phyloP scores from a whole-genome alignment of 2,888 invertebrate genomes.

The Cosmorhoe ocellata region DNA sequence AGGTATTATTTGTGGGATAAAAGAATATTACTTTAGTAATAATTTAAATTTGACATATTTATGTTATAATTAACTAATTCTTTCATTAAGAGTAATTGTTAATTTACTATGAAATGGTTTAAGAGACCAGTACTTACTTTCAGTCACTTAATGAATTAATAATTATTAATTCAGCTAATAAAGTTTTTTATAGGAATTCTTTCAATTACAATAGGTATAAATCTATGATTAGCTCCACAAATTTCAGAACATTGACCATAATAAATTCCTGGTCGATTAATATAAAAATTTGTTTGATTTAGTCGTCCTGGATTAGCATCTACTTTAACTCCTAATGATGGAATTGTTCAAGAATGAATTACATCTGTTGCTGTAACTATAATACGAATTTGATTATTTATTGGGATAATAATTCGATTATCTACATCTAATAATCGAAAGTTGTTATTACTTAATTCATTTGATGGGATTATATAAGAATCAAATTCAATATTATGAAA shows the following conservation, averaged over 20 bases:
- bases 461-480: slow-evolving; percentile 80
- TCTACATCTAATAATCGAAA: slow-evolving; percentile 85
- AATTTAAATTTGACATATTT: slow-evolving; percentile 87
- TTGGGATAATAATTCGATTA: slow-evolving; percentile 83
- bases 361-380: slow-evolving; percentile 85
- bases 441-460: slow-evolving; percentile 58
- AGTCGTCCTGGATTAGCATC: slow-evolving; percentile 85
- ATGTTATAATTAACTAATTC: slow-evolving; percentile 81
- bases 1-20: slow-evolving; percentile 87
- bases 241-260: slow-evolving; percentile 92
- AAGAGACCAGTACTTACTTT: slow-evolving; percentile 88
- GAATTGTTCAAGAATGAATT: slow-evolving; percentile 86
- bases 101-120: slow-evolving; percentile 85
- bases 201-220: slow-evolving; percentile 89
- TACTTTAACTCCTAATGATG: slow-evolving; percentile 84
- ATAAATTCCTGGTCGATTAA: slow-evolving; percentile 85
- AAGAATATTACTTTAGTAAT: slow-evolving; percentile 82
- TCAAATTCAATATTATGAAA: slow-evolving; percentile 84
- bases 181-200: slow-evolving; percentile 78
- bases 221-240: slow-evolving; percentile 90
- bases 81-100: slow-evolving; percentile 85
- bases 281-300: slow-evolving; percentile 84
- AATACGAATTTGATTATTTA: slow-evolving; percentile 84
- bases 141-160: slow-evolving; percentile 84
- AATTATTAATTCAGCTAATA: slow-evolving; percentile 82